Evolutionary conservation across 2,888 invertebrate genomes (phyloP).

Genomic region (Drosophila rubida): DNA sequence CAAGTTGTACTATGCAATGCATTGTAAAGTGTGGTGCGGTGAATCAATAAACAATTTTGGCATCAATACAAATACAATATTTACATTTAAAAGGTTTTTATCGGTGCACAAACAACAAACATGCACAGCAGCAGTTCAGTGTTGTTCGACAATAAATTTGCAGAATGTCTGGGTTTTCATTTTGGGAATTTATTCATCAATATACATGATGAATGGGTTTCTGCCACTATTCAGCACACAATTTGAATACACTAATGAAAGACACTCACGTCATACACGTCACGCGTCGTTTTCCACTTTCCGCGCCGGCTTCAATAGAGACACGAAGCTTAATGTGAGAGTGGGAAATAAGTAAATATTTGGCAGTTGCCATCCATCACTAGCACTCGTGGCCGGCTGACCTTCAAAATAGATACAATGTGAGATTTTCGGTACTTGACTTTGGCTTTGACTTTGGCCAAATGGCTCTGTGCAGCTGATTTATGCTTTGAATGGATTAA

Average conservation of each 20-base stretch:
- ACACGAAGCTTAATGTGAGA: constrained; percentile 1
- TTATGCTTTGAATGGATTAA: constrained; percentile 69
- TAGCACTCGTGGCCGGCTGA: constrained; percentile 50
- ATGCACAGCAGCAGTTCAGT: constrained; percentile 14
- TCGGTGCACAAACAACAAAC: background rate
- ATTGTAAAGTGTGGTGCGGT: constrained; percentile 18
- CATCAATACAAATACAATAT: constrained; percentile 60
- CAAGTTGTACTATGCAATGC: constrained; percentile 28
- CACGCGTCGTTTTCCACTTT: background rate
- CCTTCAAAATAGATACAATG: constrained; percentile 56
- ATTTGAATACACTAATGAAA: constrained; percentile 24
- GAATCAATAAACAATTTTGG: constrained; percentile 63
- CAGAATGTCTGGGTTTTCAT: constrained; percentile 13
- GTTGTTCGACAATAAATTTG: constrained; percentile 48
- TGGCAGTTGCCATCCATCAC: constrained; percentile 41
- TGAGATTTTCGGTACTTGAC: constrained; percentile 24
- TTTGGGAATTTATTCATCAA: constrained; percentile 32
- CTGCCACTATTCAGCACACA: constrained; percentile 23
- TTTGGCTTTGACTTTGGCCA: constrained; percentile 20
- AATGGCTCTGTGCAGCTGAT: constrained; percentile 52
- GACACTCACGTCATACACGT: background rate
- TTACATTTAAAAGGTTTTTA: constrained; percentile 58
- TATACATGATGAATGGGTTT: constrained; percentile 56
- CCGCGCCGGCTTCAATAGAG: no score
- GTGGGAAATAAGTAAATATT: constrained; percentile 7